phyloP scores from a whole-genome alignment of 2,888 invertebrate species.

The Mylabris sibirica region DNA sequence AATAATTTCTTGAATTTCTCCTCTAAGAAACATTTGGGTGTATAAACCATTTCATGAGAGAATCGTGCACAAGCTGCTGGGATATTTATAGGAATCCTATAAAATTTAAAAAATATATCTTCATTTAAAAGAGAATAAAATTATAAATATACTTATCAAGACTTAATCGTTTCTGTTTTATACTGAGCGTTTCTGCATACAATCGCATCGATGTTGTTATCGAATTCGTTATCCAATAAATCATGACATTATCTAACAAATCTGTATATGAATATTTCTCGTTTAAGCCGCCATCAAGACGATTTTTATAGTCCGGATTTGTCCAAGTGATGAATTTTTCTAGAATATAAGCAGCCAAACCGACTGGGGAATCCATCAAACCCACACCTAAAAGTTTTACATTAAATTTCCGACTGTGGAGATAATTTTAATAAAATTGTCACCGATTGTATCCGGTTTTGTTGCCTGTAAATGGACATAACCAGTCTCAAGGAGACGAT shows the following conservation, averaged over 20 bases:
- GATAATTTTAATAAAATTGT: background rate
- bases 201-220: constrained; percentile 79
- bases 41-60: constrained; percentile 71
- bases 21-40: constrained; percentile 68
- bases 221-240: constrained; percentile 80
- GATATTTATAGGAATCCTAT: constrained; percentile 70
- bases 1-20: constrained; percentile 73
- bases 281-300: constrained; percentile 72
- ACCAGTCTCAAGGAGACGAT: constrained; percentile 55
- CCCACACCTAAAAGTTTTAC: constrained; percentile 63
- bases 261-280: constrained; percentile 74
- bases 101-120: background rate
- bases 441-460: constrained; percentile 81
- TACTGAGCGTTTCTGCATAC: constrained; percentile 71
- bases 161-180: constrained; percentile 27
- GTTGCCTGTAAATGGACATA: constrained; percentile 84
- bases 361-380: constrained; percentile 80
- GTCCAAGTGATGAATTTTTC: constrained; percentile 89
- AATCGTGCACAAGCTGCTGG: constrained; percentile 80
- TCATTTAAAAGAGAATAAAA: background rate
- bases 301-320: constrained; percentile 61
- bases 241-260: constrained; percentile 80
- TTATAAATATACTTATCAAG: constrained; percentile 22
- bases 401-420: background rate
- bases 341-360: constrained; percentile 87